Conservation (phyloP, 2,888 invertebrate species). For the Acrobasis consociella region DNA sequence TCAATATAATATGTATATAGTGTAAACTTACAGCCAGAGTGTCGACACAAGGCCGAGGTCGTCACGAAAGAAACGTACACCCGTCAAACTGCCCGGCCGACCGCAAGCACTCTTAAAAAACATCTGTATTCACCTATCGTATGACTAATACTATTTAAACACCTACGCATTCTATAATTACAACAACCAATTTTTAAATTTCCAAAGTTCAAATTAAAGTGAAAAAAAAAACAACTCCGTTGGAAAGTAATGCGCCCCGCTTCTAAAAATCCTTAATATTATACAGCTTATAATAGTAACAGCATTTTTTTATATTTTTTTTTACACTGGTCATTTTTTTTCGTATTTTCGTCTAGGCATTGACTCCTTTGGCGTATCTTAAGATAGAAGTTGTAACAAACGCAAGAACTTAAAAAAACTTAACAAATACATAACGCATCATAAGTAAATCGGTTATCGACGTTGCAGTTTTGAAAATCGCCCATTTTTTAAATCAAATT, state of each 20-base stretch:
- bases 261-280: slow-evolving; percentile 22
- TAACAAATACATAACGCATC: slow-evolving; percentile 61
- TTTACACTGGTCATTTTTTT: slow-evolving; percentile 65
- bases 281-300: slow-evolving; percentile 32
- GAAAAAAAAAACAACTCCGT: slow-evolving; percentile 28
- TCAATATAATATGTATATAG: slow-evolving; percentile 82
- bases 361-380: slow-evolving; percentile 75
- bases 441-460: slow-evolving; percentile 43
- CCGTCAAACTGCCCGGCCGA: slow-evolving; percentile 42
- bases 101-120: slow-evolving; percentile 64
- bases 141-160: slow-evolving; percentile 46
- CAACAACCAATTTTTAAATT: slow-evolving; percentile 65
- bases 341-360: slow-evolving; percentile 51
- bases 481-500: background rate
- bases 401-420: slow-evolving; percentile 71
- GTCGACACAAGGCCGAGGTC: slow-evolving; percentile 40
- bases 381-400: slow-evolving; percentile 44
- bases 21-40: slow-evolving; percentile 79
- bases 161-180: slow-evolving; percentile 59
- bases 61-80: slow-evolving; percentile 44
- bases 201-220: slow-evolving; percentile 24
- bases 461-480: slow-evolving; percentile 39
- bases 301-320: slow-evolving; percentile 67
- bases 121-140: slow-evolving; percentile 49
- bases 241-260: slow-evolving; percentile 26